phyloP scores from a whole-genome alignment of 37 sponge, comb jelly and placozoan genomes.

The Spongilla lacustris region DNA sequence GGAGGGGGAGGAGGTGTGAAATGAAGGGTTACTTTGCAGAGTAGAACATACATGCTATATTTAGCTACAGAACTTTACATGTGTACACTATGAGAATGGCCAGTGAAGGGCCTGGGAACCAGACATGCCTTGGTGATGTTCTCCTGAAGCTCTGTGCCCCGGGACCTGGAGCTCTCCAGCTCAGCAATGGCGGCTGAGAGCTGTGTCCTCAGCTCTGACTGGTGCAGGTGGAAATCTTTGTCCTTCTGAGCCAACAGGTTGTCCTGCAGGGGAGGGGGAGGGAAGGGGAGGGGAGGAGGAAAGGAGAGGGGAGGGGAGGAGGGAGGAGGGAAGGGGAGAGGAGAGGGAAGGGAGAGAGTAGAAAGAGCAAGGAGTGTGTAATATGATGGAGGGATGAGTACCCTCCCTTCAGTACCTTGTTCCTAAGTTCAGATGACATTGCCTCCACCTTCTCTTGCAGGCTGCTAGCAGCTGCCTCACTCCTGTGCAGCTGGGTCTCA shows the following conservation, averaged over 20 bases:
- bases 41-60: no score
- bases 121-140: background rate
- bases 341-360: no score
- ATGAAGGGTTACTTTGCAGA: no score
- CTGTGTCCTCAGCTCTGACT: conserved; percentile 27
- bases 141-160: background rate
- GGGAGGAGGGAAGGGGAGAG: no score
- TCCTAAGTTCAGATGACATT: conserved; percentile 29
- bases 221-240: background rate
- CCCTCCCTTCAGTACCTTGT: conserved; percentile 20
- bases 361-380: no score
- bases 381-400: no score
- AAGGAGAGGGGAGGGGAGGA: background rate
- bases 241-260: conserved; percentile 22
- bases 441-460: conserved; percentile 40
- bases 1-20: background rate
- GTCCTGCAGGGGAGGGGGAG: conserved; percentile 17
- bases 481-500: conserved; percentile 36
- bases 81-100: background rate
- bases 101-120: background rate
- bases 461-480: conserved; percentile 21
- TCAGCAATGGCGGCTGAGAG: background rate
- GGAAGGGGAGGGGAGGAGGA: background rate
- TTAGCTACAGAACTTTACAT: no score
- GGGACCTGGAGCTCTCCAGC: background rate